A percentile compares a stretch with the other conserved stretches of the same genome.
These are phyloP conservation scores for Urocolius indicus DNA, from an alignment of 2,113 vertebrate species.

Conservation along the genomic window DNA sequence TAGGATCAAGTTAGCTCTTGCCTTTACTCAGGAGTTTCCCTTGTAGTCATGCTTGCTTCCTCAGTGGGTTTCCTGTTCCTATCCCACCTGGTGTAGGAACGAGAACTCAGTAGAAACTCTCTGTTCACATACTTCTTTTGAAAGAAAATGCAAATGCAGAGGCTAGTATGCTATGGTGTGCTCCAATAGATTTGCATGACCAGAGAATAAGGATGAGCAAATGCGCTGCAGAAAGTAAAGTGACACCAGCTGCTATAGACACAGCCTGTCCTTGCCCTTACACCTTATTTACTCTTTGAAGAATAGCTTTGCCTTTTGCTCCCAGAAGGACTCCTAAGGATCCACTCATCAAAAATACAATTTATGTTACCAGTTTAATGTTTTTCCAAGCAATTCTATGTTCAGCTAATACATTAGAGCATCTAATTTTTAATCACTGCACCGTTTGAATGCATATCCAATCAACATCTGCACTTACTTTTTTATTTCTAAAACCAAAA, in stretches of 20 bases:
- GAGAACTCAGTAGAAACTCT: neutral
- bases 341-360: neutral
- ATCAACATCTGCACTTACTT: neutral
- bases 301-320: neutral
- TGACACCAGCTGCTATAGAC: neutral
- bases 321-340: neutral
- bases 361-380: neutral
- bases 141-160: neutral
- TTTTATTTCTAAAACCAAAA: neutral
- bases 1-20: neutral
- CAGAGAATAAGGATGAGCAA: neutral
- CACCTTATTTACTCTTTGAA: neutral
- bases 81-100: accelerated
- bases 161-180: neutral
- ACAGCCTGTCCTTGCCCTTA: neutral
- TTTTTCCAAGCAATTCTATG: neutral
- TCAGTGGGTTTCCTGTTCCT: neutral
- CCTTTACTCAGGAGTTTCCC: neutral
- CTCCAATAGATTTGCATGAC: neutral
- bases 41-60: neutral
- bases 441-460: neutral
- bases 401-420: neutral
- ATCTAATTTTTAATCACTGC: neutral
- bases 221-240: neutral
- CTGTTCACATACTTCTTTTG: neutral